Base-by-base conservation (phyloP, 1,140 invertebrate species). In the Bombyx mandarina region DNA sequence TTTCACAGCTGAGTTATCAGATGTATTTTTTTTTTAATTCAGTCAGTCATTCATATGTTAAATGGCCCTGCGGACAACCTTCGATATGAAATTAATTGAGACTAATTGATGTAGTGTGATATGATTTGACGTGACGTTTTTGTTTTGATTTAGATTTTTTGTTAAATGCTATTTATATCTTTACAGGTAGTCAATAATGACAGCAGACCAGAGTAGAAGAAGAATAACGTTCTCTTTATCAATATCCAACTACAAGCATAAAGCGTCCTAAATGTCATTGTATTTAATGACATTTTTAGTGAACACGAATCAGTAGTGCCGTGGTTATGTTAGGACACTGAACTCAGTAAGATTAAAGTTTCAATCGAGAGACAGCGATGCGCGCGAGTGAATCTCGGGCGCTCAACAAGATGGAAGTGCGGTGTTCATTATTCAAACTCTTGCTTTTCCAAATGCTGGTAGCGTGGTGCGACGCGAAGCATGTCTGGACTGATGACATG, bases 151-250 rank as follows among this genome's bases (percentile, higher is more conserved):
- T n/a, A 9, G 42, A 26, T 7, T 26, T 18, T 18, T 18, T 43
- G 26, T 60, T 50, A 6, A 22, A 47, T 44, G 12, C 7, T 50
- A 50, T 10, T 26, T 53, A 62, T 47, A 50, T 54, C 47, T 66
- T 75, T 66, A 43, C 83, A 86, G 83, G 74, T 82, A 68, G 58
- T 71, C 71, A 82, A 86, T 77, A 70, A 86, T 86, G 83, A 74
- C 56, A 77, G 60, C 73, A 57, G 65, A 71, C 52, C 67, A 71
- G 62, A 59, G 56, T 58, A 61, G 65, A 51, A 65, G 67, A 66
- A 65, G 60, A 61, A 67, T 67, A 57, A 66, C 71, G 63, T 62
- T 69, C 57, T 65, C 71, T 46, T 58, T 77, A 69, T 74, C 73
- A 55, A 77, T 77, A 70, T 81, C 79, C 10, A 82, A 85, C 65